These are phyloP conservation scores for Eupithecia abbreviata DNA, from an alignment of 2,888 invertebrate species.

Conservation along the genomic window DNA sequence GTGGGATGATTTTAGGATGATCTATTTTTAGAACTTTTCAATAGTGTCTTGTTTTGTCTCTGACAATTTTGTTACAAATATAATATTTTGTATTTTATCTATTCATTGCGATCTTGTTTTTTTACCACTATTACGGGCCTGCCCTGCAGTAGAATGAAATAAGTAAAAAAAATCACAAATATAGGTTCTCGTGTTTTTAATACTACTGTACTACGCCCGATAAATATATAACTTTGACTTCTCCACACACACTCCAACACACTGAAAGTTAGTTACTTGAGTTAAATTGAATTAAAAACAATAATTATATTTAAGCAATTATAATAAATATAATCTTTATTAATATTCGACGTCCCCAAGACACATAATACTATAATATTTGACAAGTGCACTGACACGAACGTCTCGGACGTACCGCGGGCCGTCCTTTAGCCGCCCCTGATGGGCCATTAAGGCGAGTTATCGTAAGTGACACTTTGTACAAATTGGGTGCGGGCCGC, in stretches of 20 bases:
- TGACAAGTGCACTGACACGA: neutral
- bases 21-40: neutral
- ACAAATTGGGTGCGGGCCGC: conserved; percentile 56
- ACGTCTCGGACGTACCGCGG: conserved; percentile 23
- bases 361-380: neutral
- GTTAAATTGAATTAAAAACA: neutral
- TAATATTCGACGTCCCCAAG: neutral
- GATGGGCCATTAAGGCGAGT: conserved; percentile 63
- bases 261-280: neutral
- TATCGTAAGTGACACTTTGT: conserved; percentile 62
- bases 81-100: neutral
- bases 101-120: neutral
- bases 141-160: too few species aligned
- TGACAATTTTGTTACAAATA: neutral
- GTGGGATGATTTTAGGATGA: neutral
- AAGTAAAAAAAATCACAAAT: neutral
- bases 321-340: neutral
- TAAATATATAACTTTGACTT: too few species aligned
- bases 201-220: neutral
- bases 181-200: neutral
- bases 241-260: too few species aligned
- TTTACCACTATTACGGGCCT: neutral
- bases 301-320: neutral
- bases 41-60: neutral
- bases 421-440: conserved; percentile 53